Evolutionary conservation across 1,140 invertebrate genomes (phyloP), one percentile per base, ranked within the genome.

Genomic region (Heliothis subflexa): DNA sequence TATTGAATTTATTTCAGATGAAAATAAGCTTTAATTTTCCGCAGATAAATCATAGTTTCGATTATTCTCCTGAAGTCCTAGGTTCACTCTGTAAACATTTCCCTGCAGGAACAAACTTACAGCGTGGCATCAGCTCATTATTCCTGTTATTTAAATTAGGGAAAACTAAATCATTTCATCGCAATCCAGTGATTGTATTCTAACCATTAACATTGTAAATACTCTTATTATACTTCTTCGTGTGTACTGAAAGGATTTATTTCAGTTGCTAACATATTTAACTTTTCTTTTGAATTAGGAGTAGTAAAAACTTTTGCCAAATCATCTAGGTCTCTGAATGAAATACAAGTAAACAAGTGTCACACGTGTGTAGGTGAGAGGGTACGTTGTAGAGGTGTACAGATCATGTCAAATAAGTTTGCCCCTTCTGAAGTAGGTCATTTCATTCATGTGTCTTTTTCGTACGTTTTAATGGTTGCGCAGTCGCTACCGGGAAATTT

Each of bases 201-300:
- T 89, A 88, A 88, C 86, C 33, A 83, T 83, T 88, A 86, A 89
- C 86, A 79, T 54, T 86, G 81, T 85, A 86, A 77, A 87, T 85
- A 85, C 62, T 28, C 49, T 76, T 74, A 70, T 50, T 70, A 70
- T 50, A 52, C 33, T 64, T 66, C 10, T 64, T 40, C 21, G 59
- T 66, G 74, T 76, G 61, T 45, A 45, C 61, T 77, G 74, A 57
- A 66, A 55, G 59, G 74, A 78, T 50, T 55, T 47, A 55, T 55
- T 57, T 28, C 54, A 54, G 50, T 55, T 45, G 59, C 59, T 76
- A 76, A 76, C 74, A 76, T 75, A 11, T 62, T 59, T 25, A 59
- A 40, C 33, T 40, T 33, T 33, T 52, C 50, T 52, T 52, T 52
- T 52, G 13, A 52, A 52, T 14, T 52, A 52, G 50, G 50, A 52